Evolutionary conservation across 92 coral and sea anemone genomes (phyloP), one percentile per base, ranked within the genome.

Genomic region (Epizoanthus ramosus): DNA sequence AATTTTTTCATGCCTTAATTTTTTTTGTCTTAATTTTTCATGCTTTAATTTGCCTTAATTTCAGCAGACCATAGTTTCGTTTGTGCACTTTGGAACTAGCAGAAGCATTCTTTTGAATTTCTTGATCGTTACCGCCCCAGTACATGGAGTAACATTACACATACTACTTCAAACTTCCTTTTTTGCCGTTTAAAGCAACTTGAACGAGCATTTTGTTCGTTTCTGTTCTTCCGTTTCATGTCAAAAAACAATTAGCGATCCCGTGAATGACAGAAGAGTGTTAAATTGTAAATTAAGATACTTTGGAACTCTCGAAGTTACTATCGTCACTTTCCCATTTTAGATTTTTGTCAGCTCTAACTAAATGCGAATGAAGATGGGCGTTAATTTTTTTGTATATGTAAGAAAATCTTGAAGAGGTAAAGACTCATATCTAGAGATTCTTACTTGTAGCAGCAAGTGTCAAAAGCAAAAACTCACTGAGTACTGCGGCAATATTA

Each of bases 131-230:
- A 3, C 72, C 50, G 50, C 4, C 31, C 16, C 50, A 13, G 16
- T 67, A 8, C 17, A 19, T 33, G 41, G 6, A 3, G 16, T 25
- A 28, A n/a, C 31, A 28, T 35, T n/a, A 15, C 16, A 67, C 43
- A 67, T 3, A 14, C 8, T 47, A 47, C 54, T 47, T 47, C 13
- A 23, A 65, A 31, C 41, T 65, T 24, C 35, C 45, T 31, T 65
- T 65, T 65, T 7, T 28, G 45, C 18, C 71, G 45, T 65, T 65
- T 28, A 64, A 15, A 28, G 37, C 71, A 65, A 65, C 71, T 65
- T 13, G 4, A 28, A 65, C 7, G 17, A 65, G 25, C 71, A 65
- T 65, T 65, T 24, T 31, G 15, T 65, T 65, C 71, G 45, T 28
- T 65, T 10, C 37, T 28, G 7, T 18, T 31, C 45, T 28, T 28